These are phyloP conservation scores for Turnix velox DNA, from an alignment of 2,113 vertebrate species.

Conservation along the genomic window DNA sequence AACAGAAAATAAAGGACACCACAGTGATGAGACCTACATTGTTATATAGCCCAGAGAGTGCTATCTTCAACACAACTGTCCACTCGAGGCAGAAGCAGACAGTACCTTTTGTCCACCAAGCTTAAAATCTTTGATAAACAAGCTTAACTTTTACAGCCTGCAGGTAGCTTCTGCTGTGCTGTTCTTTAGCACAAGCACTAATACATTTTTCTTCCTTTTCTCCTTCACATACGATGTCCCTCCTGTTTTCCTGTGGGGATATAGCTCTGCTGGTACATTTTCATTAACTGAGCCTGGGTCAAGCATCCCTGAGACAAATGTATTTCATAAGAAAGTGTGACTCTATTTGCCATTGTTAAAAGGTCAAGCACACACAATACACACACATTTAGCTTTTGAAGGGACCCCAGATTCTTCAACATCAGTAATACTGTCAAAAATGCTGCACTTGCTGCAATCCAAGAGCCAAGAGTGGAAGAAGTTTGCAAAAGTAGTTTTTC, in stretches of 20 bases:
- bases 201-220: constrained; percentile 14
- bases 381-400: not conserved
- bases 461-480: not conserved
- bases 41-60: rapidly evolving
- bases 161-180: not conserved
- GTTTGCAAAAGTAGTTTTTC: not conserved
- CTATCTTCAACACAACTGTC: not conserved
- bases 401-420: not conserved
- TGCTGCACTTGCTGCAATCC: not conserved
- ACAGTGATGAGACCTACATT: not conserved
- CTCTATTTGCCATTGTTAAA: not conserved
- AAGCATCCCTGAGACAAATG: constrained; percentile 2
- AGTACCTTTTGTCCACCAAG: not conserved
- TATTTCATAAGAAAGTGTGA: not conserved
- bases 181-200: not conserved
- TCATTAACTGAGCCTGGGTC: not conserved
- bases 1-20: not conserved
- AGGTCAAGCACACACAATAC: not conserved
- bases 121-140: not conserved
- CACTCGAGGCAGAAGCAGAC: rapidly evolving
- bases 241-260: not conserved
- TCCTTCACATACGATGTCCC: not conserved
- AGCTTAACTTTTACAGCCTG: not conserved
- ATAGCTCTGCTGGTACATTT: not conserved
- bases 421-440: not conserved